These are phyloP conservation scores for Eulemur macaco DNA, from an alignment of 2,113 vertebrate genomes.

Conservation along the genomic window DNA sequence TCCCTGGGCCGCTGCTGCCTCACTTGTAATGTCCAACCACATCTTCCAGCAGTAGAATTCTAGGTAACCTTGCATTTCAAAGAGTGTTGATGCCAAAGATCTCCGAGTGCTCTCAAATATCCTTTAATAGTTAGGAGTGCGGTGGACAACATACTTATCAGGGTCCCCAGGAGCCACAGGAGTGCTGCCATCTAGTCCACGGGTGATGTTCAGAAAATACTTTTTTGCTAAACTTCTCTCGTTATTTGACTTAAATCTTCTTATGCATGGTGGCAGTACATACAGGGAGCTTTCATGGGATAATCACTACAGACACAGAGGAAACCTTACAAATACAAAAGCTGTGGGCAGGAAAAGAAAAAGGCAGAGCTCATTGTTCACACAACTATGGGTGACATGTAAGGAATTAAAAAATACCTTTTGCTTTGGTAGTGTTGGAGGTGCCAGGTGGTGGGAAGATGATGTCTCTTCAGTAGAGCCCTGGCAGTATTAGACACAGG, in stretches of 20 bases:
- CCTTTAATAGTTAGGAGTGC: not conserved
- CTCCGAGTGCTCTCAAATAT: not conserved
- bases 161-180: not conserved
- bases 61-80: not conserved
- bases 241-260: not conserved
- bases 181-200: not conserved
- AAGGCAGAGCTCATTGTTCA: not conserved
- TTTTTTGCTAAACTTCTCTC: not conserved
- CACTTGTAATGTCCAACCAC: not conserved
- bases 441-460: not conserved
- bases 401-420: not conserved
- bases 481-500: not conserved
- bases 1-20: not conserved
- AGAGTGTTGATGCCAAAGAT: not conserved
- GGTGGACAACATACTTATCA: not conserved
- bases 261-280: not conserved
- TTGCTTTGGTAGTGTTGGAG: not conserved
- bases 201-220: not conserved
- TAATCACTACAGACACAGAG: not conserved
- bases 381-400: not conserved
- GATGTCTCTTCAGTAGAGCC: not conserved
- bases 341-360: not conserved
- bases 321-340: not conserved
- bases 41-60: not conserved
- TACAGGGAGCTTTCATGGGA: not conserved